Base-by-base conservation (phyloP, 1,140 invertebrate genomes). In the Lepidotrigona ventralis region DNA sequence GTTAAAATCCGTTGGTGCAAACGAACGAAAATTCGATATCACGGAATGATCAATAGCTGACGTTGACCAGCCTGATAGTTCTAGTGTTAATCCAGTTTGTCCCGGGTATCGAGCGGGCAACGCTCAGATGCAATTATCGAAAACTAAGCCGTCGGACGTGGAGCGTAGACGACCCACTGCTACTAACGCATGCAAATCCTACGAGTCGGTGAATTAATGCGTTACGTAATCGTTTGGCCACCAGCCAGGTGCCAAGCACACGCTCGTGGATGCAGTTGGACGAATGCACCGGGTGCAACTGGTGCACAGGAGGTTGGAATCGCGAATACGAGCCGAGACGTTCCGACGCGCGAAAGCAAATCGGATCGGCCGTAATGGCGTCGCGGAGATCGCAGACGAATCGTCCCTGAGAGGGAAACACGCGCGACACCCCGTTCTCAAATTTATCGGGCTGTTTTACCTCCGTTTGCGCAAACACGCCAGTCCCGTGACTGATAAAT, bases 161-260 rank as follows among this genome's bases (percentile, higher is more conserved):
- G n/a, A 29, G 26, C 79, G 26, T 21, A 46, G 63, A 82, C 63
- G 64, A 68, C 74, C 39, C 39, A n/a, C 39, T 39, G 29, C 66
- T 77, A 84, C 86, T 81, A 88, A 87, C 74, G 86, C 86, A 81
- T 85, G 86, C 82, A 88, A 88, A 81, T 87, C 74, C 70, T 56
- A 53, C 56, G 60, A 68, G 51, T 78, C 85, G 46, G 60, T 85
- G 85, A 88, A 88, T 88, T 87, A 88, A 87, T 82, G 83, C 60
- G 64, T 88, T 88, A 76, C 85, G 83, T 84, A 88, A 88, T 23
- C 17, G 63, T 26, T 68, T 88, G 85, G 85, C 85, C 21, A 6
- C 21, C 54, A 17, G 86, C 86, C 86, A 88, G 85, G 85, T 87
- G 85, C 56, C 58, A 84, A 83, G 6, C 60, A 68, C 51, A 51